Evolutionary conservation across 2,113 vertebrate genomes (phyloP).

Genomic region (Colistium nudipinnis): DNA sequence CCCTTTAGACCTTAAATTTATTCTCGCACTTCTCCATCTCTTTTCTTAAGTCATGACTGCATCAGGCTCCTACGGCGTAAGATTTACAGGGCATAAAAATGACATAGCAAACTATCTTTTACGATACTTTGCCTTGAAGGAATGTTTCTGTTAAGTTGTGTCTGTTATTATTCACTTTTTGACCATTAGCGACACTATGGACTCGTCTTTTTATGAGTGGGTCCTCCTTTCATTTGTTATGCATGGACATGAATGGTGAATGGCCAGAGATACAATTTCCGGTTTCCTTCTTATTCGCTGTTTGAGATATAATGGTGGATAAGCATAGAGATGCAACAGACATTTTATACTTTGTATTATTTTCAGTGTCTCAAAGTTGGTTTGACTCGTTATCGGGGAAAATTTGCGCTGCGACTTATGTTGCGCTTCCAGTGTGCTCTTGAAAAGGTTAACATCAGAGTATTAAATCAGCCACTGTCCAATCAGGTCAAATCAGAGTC

Average conservation of each 20-base stretch:
- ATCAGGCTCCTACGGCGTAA: neutral
- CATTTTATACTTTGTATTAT: no score
- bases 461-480: no score
- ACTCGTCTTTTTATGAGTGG: neutral
- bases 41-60: slow-evolving; percentile 1
- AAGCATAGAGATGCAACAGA: neutral
- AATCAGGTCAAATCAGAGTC: no score
- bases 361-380: no score
- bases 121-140: neutral
- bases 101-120: neutral
- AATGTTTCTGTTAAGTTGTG: neutral
- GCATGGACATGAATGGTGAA: neutral
- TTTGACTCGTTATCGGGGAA: no score
- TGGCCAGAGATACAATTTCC: neutral
- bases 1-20: slow-evolving; percentile 25
- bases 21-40: neutral
- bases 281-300: neutral
- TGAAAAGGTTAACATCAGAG: no score
- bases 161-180: neutral
- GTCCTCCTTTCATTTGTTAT: neutral
- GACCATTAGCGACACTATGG: neutral
- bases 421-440: no score
- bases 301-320: neutral
- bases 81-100: neutral
- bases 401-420: no score